These are phyloP conservation scores for Hypercompe scribonia DNA, from an alignment of 2,888 invertebrate species.

Conservation along the genomic window DNA sequence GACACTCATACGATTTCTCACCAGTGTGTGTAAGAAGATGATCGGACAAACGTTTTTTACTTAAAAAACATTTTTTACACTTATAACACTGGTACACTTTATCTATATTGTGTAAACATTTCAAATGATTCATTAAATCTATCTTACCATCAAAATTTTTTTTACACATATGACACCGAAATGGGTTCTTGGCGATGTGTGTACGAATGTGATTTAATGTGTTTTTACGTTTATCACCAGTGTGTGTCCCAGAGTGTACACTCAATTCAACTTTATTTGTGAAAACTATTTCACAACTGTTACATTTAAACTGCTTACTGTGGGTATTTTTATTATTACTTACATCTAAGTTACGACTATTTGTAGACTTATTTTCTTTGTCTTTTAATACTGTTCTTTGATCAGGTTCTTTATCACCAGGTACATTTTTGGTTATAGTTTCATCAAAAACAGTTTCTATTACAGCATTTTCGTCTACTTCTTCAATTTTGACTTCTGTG, in stretches of 20 bases:
- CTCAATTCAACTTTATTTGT: background rate
- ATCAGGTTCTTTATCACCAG: too few relatives aligned
- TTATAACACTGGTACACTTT: background rate
- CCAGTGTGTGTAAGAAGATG: too few relatives aligned
- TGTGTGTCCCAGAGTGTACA: background rate
- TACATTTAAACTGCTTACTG: background rate
- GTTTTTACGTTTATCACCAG: background rate
- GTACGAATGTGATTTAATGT: background rate
- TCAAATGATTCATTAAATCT: background rate
- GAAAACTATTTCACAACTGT: background rate
- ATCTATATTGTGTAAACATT: background rate
- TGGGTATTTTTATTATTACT: background rate
- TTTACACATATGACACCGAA: background rate
- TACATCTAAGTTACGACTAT: background rate
- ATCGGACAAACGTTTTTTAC: background rate
- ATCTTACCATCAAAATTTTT: background rate
- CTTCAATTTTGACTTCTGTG: background rate
- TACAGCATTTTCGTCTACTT: background rate
- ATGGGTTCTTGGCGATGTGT: background rate
- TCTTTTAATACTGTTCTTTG: too few relatives aligned
- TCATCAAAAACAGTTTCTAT: background rate
- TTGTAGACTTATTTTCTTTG: background rate
- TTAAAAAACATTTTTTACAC: background rate
- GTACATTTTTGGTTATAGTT: too few relatives aligned
- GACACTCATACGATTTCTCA: background rate